These are phyloP conservation scores for Oryzias celebensis DNA, from an alignment of 2,113 vertebrate genomes.

Conservation along the genomic window DNA sequence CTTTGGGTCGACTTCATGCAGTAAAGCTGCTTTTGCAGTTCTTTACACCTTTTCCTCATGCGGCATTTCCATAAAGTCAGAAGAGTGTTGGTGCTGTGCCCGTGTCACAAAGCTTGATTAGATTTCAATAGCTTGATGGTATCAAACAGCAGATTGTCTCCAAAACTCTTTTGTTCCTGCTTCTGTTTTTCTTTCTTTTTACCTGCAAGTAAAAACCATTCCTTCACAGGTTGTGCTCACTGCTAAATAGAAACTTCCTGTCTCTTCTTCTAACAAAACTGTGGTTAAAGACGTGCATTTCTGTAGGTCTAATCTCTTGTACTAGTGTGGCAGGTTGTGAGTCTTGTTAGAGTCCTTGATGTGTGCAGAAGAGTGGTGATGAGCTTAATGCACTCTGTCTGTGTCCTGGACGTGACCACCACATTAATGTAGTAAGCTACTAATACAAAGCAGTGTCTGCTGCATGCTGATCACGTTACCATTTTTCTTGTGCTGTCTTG, in stretches of 20 bases:
- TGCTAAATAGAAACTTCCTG: background rate
- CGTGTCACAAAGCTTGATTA: background rate
- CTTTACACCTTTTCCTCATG: no score
- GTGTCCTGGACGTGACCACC: constrained; percentile 70
- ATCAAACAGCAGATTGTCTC: background rate
- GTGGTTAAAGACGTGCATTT: constrained; percentile 2
- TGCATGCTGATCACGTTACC: constrained; percentile 65
- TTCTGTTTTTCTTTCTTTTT: background rate
- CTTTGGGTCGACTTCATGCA: background rate
- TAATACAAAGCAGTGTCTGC: constrained; percentile 59
- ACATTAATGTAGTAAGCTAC: constrained; percentile 66
- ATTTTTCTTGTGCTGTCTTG: constrained; percentile 20
- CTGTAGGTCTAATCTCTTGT: constrained; percentile 42
- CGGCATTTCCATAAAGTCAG: no score
- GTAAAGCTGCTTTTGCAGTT: no score
- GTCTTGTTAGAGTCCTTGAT: constrained; percentile 65
- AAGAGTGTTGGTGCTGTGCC: background rate
- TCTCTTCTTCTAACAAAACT: background rate
- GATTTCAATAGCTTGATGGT: constrained; percentile 5
- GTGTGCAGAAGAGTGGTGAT: constrained; percentile 68
- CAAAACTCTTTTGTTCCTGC: background rate
- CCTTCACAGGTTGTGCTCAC: constrained; percentile 19
- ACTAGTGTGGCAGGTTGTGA: constrained; percentile 35
- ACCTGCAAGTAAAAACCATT: constrained; percentile 27
- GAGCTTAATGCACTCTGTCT: constrained; percentile 72